Evolutionary conservation across 2,888 invertebrate species (phyloP), one percentile per base, ranked within the genome.

Genomic region (Dyspetes luteomarginatus): DNA sequence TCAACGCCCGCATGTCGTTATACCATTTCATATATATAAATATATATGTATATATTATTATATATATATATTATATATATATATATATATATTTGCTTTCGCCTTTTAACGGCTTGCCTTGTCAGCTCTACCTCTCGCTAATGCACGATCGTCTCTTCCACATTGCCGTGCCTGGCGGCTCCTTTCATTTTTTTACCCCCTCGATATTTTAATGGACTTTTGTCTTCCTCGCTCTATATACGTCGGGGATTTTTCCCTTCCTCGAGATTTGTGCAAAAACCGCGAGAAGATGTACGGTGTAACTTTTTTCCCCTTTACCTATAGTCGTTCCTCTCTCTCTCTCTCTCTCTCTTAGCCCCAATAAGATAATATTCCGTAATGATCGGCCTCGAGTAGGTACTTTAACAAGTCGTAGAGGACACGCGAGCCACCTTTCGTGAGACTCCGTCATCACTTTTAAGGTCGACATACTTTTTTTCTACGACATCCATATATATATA

Each of bases 161-260:
- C 72, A 24, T 9, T 50, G 36, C 50, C 50, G 24, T 72, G 15
- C 28, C 55, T 24, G 52, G 26, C 45, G 45, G 17, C 45, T 15
- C 3, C 45, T n/a, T 5, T 45, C 45, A 45, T 45, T 45, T 45
- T 45, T 45, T 45, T 45, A 26, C 30, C 5, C 62, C 26, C 26
- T 50, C 28, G 64, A 73, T 64, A 55, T 73, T 73, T 73, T 73
- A 73, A 73, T 73, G 72, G 72, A 73, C 62, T 62, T 24, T 62
- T 26, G 17, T 62, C 17, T 52, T 15, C 17, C 22, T 7, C 45
- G 45, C 45, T 56, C 56, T 15, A 45, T 45, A 45, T 56, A 4
- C 67, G 0, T 22, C 5, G 17, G n/a, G 43, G 28, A 15, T 36
- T 36, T 43, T n/a, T 52, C 17, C 41, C 36, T 15, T 24, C 41